Percentiles rank a stretch among this genome's conserved stretches.
These are phyloP conservation scores for Peromyscus polionotus DNA, from an alignment of 2,113 vertebrate species.

Conservation along the genomic window DNA sequence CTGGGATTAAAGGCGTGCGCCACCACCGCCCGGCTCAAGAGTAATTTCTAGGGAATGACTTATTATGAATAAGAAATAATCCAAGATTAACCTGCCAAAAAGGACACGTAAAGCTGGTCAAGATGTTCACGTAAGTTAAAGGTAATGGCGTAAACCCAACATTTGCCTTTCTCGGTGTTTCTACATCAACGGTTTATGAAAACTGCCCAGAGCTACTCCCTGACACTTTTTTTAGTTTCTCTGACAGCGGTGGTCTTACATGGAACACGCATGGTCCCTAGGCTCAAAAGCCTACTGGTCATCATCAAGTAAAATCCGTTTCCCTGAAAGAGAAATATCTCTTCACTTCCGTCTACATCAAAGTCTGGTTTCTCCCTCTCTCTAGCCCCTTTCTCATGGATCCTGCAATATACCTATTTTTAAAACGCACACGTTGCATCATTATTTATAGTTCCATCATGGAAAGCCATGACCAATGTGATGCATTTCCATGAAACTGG, in stretches of 20 bases:
- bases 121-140: background rate
- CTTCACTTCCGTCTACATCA: background rate
- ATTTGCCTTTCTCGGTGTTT: background rate
- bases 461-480: background rate
- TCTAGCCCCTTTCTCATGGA: background rate
- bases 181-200: background rate
- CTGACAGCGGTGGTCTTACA: background rate
- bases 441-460: background rate
- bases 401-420: background rate
- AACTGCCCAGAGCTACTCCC: background rate
- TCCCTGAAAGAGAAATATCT: background rate
- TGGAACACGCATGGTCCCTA: background rate
- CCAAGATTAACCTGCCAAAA: slow-evolving; percentile 26
- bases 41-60: slow-evolving; percentile 44
- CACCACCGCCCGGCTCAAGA: background rate
- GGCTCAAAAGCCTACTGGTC: background rate
- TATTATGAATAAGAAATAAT: slow-evolving; percentile 19
- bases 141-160: background rate
- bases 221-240: background rate
- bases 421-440: background rate
- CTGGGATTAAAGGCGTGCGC: too few relatives aligned
- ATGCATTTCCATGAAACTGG: background rate
- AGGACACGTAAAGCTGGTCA: background rate
- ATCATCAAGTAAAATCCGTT: background rate
- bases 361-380: background rate